Evolutionary conservation across 2,888 invertebrate genomes (phyloP), one percentile per base, ranked within the genome.

Genomic region (Drosophila ezoana): DNA sequence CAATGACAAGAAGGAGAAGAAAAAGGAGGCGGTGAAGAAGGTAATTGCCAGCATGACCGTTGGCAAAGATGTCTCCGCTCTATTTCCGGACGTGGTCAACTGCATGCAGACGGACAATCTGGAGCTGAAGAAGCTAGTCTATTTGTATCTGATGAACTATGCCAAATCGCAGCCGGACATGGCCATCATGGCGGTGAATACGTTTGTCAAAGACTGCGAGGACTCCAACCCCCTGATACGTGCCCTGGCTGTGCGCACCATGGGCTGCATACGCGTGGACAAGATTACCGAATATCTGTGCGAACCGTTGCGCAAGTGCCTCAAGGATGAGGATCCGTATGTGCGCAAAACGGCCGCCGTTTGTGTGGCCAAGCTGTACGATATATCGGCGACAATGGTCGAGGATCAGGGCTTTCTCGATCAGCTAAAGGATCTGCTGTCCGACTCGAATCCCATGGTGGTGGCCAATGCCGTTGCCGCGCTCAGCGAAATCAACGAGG

Each of bases 1-100:
- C 92, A 99, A 98, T 94, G 99, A 99, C 92, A 99, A 99, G 93
- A 99, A 99, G 90, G 99, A 99, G 91, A 99, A 99, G 93, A 99
- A 99, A 92, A 97, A 99, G 91, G 99, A 99, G 93, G 99, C 99
- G 52, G 99, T 99, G 1, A 99, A 99, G 93, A 99, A 99, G 95
- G 99, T 99, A 18, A 99, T 99, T 91, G 99, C 99, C 23, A 98
- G 98, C 71, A 99, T 99, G 99, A 99, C 99, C 6, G 99, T 99
- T 20, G 99, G 99, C 56, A 99, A 99, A 94, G 99, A 99, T 95
- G 99, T 99, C 0, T 97, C 97, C 0, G 98, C 99, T 1, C 93
- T 99, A 14, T 99, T 99, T 91, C 99, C 99, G 0, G 99, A 99
- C 92, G 99, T 99, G 1, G 99, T 99, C 32, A 99, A 99, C 93